A percentile compares a stretch with the other conserved stretches of the same genome.
Conservation (phyloP, 2,113 vertebrate genomes). For the Sapayoa aenigma region DNA sequence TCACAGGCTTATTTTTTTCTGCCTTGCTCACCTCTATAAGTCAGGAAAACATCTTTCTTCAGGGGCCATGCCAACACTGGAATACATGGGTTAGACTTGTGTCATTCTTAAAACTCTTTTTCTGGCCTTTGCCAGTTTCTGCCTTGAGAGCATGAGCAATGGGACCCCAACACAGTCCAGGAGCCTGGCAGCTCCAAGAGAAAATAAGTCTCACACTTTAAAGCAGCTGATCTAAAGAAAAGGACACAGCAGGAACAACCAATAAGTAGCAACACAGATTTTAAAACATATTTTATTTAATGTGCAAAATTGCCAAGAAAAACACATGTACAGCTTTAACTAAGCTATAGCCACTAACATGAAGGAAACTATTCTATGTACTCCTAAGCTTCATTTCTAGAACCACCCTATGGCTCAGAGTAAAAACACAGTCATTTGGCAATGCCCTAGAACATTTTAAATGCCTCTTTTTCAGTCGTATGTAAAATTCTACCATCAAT, state of each 20-base stretch:
- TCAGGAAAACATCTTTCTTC: background rate
- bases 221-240: background rate
- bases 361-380: background rate
- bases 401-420: background rate
- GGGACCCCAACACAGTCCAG: background rate
- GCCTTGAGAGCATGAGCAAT: background rate
- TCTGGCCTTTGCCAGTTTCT: background rate
- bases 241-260: background rate
- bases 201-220: background rate
- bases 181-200: background rate
- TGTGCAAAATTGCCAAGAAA: constrained; percentile 43
- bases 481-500: background rate
- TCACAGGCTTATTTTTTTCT: background rate
- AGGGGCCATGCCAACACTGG: fast-evolving
- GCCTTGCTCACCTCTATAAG: background rate
- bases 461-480: background rate
- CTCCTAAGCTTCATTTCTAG: background rate
- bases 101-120: background rate
- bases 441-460: constrained; percentile 7
- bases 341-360: constrained; percentile 25
- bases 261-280: background rate
- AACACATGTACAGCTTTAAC: constrained; percentile 17
- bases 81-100: background rate
- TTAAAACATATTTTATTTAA: constrained; percentile 59
- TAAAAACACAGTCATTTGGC: background rate